Evolutionary conservation across 2,888 invertebrate genomes (phyloP).

Genomic region (Busseola fusca): DNA sequence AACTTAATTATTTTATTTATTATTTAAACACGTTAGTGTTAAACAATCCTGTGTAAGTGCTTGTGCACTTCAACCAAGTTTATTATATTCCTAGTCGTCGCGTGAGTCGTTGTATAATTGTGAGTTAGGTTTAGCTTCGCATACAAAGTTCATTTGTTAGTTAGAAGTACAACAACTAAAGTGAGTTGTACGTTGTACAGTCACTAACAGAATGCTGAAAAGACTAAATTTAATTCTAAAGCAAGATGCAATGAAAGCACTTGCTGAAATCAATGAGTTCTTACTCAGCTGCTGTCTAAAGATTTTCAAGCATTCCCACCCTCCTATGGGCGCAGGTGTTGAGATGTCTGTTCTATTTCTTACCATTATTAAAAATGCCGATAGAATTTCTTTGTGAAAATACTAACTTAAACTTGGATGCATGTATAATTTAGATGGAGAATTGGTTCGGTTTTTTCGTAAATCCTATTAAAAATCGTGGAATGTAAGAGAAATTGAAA

Average conservation of each 20-base stretch:
- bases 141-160: conserved; percentile 55
- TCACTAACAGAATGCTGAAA: conserved; percentile 29
- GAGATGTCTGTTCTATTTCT: conserved; percentile 35
- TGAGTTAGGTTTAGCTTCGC: conserved; percentile 49
- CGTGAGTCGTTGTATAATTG: conserved; percentile 50
- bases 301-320: conserved; percentile 43
- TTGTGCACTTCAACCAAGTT: conserved; percentile 54
- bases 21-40: conserved; percentile 32
- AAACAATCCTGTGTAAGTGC: conserved; percentile 36
- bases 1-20: conserved; percentile 38
- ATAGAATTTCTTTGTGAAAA: conserved; percentile 26
- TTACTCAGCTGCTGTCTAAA: conserved; percentile 22
- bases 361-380: conserved; percentile 52
- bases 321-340: conserved; percentile 46
- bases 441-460: conserved; percentile 19
- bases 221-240: conserved; percentile 28
- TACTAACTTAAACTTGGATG: conserved; percentile 29
- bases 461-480: conserved; percentile 44
- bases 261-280: conserved; percentile 45
- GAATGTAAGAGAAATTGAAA: conserved; percentile 41
- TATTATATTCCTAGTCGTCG: conserved; percentile 51
- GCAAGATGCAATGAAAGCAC: conserved; percentile 15
- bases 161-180: conserved; percentile 45
- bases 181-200: conserved; percentile 26
- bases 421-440: conserved; percentile 34